Evolutionary conservation across 2,888 invertebrate genomes (phyloP).

Genomic region (Escarpia spicata): DNA sequence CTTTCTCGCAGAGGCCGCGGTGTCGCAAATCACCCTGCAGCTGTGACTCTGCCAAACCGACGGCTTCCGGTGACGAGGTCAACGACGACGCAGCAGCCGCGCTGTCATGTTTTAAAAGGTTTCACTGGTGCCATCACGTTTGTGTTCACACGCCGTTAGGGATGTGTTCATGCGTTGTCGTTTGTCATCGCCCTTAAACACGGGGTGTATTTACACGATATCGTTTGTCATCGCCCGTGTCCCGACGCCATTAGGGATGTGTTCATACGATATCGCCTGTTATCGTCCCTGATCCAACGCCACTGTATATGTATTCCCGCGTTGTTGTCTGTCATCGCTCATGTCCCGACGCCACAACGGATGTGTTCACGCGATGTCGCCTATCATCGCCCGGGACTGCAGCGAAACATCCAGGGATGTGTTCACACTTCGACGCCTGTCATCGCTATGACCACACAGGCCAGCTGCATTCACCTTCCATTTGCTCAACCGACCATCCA

Average conservation of each 20-base stretch:
- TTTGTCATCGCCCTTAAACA: too few species aligned
- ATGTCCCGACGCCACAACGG: background rate
- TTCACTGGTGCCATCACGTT: background rate
- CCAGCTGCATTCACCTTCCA: background rate
- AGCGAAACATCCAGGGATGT: background rate
- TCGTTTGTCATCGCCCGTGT: background rate
- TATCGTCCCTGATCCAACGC: background rate
- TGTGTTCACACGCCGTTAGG: background rate
- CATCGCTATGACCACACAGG: background rate
- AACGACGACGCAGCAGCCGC: background rate
- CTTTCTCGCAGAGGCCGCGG: background rate
- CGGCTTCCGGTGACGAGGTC: background rate
- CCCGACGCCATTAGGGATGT: background rate
- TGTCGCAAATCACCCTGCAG: background rate
- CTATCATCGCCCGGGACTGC: background rate
- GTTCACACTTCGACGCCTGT: background rate
- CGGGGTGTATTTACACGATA: background rate
- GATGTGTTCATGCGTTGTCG: background rate
- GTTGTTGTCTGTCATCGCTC: background rate
- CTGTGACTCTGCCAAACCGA: background rate
- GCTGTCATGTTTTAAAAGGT: background rate
- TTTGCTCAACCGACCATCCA: background rate
- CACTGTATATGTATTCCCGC: background rate
- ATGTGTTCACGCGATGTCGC: background rate
- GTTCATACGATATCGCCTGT: background rate